These are phyloP conservation scores for Pogonocherus hispidulus DNA, from an alignment of 2,888 invertebrate species.

Conservation along the genomic window DNA sequence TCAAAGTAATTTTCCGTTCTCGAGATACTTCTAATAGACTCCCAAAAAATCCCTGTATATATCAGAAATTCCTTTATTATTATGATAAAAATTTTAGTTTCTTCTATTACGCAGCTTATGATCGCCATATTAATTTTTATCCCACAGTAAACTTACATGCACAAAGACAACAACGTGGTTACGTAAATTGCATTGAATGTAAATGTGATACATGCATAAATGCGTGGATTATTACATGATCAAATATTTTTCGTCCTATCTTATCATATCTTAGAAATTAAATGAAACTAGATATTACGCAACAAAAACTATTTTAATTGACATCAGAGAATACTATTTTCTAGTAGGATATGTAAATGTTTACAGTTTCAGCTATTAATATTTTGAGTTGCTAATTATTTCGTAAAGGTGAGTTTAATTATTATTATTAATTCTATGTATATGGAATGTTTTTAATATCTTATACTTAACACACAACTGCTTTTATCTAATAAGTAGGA, in stretches of 20 bases:
- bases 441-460: too few relatives aligned
- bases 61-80: too few relatives aligned
- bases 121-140: not conserved
- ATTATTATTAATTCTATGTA: too few relatives aligned
- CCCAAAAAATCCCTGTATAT: too few relatives aligned
- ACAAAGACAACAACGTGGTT: not conserved
- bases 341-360: not conserved
- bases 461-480: too few relatives aligned
- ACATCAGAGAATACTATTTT: not conserved
- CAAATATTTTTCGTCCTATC: not conserved
- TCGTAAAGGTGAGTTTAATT: not conserved
- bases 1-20: too few relatives aligned
- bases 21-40: too few relatives aligned
- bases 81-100: too few relatives aligned
- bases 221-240: slow-evolving; percentile 9
- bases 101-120: not conserved
- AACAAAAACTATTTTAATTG: not conserved
- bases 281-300: slow-evolving; percentile 7
- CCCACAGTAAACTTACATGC: not conserved
- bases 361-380: not conserved
- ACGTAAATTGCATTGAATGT: slow-evolving; percentile 3
- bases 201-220: slow-evolving; percentile 6
- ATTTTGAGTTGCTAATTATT: not conserved
- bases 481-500: too few relatives aligned
- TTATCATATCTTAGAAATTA: not conserved